phyloP scores from a whole-genome alignment of 2,888 invertebrate species.

The Pyrgus malvae region DNA sequence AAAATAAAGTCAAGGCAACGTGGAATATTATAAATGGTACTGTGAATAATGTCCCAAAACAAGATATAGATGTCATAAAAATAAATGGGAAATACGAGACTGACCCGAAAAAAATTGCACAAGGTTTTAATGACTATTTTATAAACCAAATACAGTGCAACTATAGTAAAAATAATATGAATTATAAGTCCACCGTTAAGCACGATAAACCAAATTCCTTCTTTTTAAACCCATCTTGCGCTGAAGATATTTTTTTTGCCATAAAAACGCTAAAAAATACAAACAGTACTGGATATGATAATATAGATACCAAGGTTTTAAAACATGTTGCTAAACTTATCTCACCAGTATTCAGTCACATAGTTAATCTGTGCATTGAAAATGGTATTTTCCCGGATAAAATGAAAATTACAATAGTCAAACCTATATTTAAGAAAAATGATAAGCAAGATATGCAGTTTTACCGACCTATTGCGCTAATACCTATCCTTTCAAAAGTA shows the following conservation, averaged over 20 bases:
- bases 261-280: conserved; percentile 1
- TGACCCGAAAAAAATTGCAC: not conserved
- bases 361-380: not conserved
- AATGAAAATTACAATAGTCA: not conserved
- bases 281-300: not conserved
- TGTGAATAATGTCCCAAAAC: not conserved
- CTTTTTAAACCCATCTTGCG: not conserved
- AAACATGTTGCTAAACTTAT: not conserved
- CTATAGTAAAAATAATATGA: not conserved
- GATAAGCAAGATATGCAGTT: not conserved
- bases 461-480: not conserved
- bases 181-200: not conserved
- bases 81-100: not conserved
- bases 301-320: not conserved
- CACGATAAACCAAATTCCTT: not conserved
- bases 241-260: not conserved
- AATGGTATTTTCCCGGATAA: not conserved
- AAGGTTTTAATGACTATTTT: conserved; percentile 3
- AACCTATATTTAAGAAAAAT: not conserved
- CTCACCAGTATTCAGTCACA: not conserved
- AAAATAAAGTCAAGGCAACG: not conserved
- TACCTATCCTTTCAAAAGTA: not conserved
- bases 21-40: conserved; percentile 4
- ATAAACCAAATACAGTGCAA: not conserved
- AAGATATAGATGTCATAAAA: not conserved